Conservation (phyloP, 2,113 vertebrate genomes). For the Ceyx cyanopectus region DNA sequence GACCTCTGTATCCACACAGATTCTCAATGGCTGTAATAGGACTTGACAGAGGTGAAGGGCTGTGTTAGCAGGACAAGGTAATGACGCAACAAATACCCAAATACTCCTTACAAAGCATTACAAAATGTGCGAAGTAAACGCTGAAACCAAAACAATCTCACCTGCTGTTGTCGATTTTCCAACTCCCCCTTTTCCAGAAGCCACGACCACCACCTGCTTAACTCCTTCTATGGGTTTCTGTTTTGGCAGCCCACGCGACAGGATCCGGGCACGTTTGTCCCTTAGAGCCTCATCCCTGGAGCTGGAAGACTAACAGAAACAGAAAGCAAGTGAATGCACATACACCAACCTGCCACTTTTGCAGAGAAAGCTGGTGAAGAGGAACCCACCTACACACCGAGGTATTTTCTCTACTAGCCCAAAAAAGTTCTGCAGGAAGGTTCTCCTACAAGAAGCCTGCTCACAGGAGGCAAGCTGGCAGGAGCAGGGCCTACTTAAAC, state of each 20-base stretch:
- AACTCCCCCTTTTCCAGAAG: constrained; percentile 97
- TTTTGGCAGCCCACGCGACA: constrained; percentile 90
- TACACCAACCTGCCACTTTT: background rate
- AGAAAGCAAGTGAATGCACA: background rate
- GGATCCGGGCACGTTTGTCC: constrained; percentile 83
- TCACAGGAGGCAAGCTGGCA: background rate
- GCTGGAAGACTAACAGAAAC: constrained; percentile 76
- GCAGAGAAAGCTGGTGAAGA: accelerated
- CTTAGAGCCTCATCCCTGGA: constrained; percentile 73
- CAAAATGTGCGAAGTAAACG: background rate
- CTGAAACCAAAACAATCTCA: constrained; percentile 36
- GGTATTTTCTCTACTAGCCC: too few species aligned
- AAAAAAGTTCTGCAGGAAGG: background rate
- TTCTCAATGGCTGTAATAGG: background rate
- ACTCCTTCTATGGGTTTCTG: constrained; percentile 92
- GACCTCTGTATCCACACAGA: background rate
- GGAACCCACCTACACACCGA: accelerated
- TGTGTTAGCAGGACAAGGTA: background rate
- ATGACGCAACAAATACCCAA: background rate
- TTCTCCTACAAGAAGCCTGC: background rate
- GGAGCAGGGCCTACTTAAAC: too few species aligned
- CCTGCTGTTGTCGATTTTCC: constrained; percentile 98
- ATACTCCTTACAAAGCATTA: background rate
- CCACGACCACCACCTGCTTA: constrained; percentile 90
- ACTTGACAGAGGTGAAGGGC: background rate